Conservation (phyloP, 2,888 invertebrate genomes). For the Tipula helvola region DNA sequence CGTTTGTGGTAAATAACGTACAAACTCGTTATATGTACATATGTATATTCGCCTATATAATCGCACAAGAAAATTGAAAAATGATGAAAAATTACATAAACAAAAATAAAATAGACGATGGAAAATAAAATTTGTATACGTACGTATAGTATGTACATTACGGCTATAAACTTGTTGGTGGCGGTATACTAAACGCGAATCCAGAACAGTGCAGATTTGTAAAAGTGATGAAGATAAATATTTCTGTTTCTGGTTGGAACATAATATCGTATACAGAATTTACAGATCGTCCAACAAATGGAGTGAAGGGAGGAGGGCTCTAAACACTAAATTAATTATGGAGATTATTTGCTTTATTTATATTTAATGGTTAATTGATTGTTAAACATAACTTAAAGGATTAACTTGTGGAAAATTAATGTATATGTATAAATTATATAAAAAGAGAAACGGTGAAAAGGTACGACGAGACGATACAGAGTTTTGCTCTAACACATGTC, state of each 20-base stretch:
- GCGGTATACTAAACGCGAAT: not conserved
- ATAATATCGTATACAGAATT: not conserved
- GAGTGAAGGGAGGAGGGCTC: not conserved
- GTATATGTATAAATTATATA: not conserved
- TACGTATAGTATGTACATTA: too few species aligned
- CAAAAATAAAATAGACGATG: not conserved
- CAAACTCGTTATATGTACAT: not conserved
- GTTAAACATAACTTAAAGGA: not conserved
- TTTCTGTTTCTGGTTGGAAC: not conserved
- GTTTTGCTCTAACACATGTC: not conserved
- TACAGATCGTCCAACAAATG: not conserved
- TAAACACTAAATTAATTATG: not conserved
- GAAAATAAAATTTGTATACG: not conserved
- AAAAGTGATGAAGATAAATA: not conserved
- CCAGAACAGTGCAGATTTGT: not conserved
- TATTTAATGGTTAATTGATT: not conserved
- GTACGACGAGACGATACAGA: not conserved
- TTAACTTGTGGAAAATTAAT: not conserved
- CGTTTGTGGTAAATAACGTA: not conserved
- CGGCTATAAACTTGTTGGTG: too few species aligned
- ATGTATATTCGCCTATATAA: too few species aligned
- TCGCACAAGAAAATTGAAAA: not conserved
- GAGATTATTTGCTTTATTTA: not conserved
- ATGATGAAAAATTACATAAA: not conserved
- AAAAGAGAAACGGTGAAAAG: not conserved